Conservation (phyloP, 2,113 vertebrate genomes). For the Aythya baeri region DNA sequence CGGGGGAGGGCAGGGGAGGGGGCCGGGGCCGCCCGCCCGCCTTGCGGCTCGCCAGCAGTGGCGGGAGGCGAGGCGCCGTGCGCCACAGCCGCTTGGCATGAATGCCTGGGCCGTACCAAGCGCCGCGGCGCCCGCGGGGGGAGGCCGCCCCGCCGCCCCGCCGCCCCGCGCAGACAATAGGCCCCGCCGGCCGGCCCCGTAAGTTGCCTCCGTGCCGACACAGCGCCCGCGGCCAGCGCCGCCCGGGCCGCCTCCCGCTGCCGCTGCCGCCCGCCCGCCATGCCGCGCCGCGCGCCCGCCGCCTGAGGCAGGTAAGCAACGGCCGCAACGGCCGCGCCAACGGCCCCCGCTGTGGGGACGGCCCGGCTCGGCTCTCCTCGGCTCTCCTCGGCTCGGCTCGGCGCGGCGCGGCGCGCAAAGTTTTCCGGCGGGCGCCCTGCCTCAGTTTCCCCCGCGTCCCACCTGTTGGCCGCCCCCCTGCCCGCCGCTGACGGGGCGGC, state of each 20-base stretch:
- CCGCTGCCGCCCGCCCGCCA: slow-evolving; percentile 63
- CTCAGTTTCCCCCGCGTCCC: background rate
- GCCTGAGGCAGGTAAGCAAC: slow-evolving; percentile 74
- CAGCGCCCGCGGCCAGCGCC: slow-evolving; percentile 79
- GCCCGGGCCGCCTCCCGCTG: slow-evolving; percentile 62
- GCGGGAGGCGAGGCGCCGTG: slow-evolving; percentile 93
- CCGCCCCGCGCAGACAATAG: slow-evolving; percentile 86
- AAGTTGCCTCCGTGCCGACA: slow-evolving; percentile 88
- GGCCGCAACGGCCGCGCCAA: background rate
- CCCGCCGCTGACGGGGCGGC: too few species aligned
- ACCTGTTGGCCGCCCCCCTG: background rate
- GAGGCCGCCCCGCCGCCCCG: slow-evolving; percentile 80
- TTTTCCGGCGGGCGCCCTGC: background rate
- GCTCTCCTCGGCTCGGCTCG: background rate
- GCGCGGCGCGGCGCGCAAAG: background rate
- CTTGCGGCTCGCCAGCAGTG: slow-evolving; percentile 98
- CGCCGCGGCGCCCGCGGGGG: slow-evolving; percentile 82
- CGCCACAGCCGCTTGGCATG: slow-evolving; percentile 96
- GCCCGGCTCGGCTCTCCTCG: background rate
- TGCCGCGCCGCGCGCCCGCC: slow-evolving; percentile 71
- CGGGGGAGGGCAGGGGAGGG: background rate
- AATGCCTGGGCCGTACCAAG: slow-evolving; percentile 93
- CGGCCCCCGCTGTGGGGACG: too few species aligned
- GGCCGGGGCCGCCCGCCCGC: slow-evolving; percentile 75
- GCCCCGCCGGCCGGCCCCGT: slow-evolving; percentile 84